Conservation (phyloP, 2,797 vertebrate species). For the Halcyon chelicuti region DNA sequence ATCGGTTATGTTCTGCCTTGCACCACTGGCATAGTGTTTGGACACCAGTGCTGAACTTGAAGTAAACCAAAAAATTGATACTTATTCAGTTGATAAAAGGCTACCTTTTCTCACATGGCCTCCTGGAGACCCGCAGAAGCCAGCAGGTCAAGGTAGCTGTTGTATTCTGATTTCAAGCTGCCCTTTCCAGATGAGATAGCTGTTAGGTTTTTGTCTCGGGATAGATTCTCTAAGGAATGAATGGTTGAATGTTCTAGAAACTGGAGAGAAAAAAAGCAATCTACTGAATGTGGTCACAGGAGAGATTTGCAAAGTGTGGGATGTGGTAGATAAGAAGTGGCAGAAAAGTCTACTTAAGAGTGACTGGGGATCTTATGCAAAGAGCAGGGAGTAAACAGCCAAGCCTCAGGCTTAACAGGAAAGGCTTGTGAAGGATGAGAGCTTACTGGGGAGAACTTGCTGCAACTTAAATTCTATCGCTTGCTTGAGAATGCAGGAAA, state of each 20-base stretch:
- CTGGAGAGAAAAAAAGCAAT: neutral
- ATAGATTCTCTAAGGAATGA: neutral
- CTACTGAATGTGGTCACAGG: neutral
- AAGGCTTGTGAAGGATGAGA: neutral
- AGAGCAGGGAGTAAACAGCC: neutral
- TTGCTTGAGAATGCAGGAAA: neutral
- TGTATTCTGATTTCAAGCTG: neutral
- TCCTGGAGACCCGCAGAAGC: neutral
- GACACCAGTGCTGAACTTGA: neutral
- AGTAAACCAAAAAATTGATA: neutral
- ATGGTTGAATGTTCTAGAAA: neutral
- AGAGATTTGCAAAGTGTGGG: neutral
- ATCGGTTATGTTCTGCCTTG: neutral
- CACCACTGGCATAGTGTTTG: neutral
- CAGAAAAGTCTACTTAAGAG: neutral
- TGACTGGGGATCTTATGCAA: neutral
- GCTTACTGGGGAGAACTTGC: neutral
- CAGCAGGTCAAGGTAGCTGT: neutral
- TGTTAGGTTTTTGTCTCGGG: neutral
- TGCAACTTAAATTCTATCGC: neutral
- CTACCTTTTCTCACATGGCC: neutral
- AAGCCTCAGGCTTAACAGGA: neutral
- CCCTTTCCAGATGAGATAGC: neutral
- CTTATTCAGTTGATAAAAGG: neutral
- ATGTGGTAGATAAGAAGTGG: neutral